A percentile compares a stretch with the other conserved stretches of the same genome.
Evolutionary conservation across 2,113 vertebrate genomes (phyloP).

Genomic region (Pachyramphus minor): DNA sequence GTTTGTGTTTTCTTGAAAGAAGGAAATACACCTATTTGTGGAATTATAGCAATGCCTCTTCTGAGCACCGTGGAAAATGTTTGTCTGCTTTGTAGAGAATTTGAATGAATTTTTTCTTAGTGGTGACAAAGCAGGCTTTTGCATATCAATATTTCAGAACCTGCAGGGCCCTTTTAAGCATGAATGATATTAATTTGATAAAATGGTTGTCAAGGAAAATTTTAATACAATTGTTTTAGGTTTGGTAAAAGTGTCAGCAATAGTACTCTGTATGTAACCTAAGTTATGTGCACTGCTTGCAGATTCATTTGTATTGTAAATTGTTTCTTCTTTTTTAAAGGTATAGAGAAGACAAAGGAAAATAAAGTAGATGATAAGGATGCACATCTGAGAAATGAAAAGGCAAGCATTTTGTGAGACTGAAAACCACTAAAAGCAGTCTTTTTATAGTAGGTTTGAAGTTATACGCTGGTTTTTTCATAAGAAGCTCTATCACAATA

Average conservation of each 20-base stretch:
- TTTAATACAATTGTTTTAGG: neutral
- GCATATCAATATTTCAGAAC: neutral
- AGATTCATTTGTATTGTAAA: neutral
- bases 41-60: neutral
- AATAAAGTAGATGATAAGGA: neutral
- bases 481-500: neutral
- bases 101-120: neutral
- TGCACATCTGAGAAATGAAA: slow-evolving; percentile 4
- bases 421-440: neutral
- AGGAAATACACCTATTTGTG: neutral
- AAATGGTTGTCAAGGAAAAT: neutral
- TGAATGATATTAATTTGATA: neutral
- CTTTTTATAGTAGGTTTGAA: neutral
- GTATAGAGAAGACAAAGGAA: slow-evolving; percentile 1
- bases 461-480: neutral
- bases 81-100: neutral
- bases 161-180: neutral
- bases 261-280: neutral
- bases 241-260: neutral
- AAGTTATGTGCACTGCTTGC: neutral
- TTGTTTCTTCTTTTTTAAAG: slow-evolving; percentile 24
- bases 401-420: slow-evolving; percentile 25
- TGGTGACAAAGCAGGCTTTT: neutral
- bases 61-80: neutral
- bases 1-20: neutral